Evolutionary conservation across 2,113 vertebrate species (phyloP).

Genomic region (Calidris pugnax): DNA sequence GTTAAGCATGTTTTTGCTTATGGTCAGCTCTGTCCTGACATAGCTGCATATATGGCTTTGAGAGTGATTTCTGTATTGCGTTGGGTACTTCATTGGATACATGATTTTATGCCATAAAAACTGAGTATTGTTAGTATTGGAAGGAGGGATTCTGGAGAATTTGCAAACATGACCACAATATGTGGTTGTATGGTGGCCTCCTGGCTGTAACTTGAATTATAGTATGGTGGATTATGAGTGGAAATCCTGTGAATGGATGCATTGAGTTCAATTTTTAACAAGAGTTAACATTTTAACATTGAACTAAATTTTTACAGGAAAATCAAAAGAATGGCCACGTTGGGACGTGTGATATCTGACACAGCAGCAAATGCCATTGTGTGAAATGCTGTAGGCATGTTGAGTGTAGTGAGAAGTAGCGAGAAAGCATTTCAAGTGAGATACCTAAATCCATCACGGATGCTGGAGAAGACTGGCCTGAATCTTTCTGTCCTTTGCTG

Average conservation of each 20-base stretch:
- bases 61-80: neutral
- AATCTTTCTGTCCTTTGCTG: neutral
- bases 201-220: neutral
- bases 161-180: fast-evolving
- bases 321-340: neutral
- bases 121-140: neutral
- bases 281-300: neutral
- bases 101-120: neutral
- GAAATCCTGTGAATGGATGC: neutral
- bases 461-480: neutral
- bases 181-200: neutral
- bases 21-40: neutral
- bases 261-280: neutral
- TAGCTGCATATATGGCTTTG: neutral
- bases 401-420: neutral
- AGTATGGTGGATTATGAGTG: neutral
- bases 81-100: neutral
- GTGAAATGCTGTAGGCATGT: fast-evolving
- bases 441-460: neutral
- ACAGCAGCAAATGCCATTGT: neutral
- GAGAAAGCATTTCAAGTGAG: neutral
- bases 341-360: neutral
- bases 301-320: neutral
- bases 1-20: neutral
- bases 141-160: neutral